These are phyloP conservation scores for Oryzias melastigma DNA, from an alignment of 2,113 vertebrate species.

Conservation along the genomic window DNA sequence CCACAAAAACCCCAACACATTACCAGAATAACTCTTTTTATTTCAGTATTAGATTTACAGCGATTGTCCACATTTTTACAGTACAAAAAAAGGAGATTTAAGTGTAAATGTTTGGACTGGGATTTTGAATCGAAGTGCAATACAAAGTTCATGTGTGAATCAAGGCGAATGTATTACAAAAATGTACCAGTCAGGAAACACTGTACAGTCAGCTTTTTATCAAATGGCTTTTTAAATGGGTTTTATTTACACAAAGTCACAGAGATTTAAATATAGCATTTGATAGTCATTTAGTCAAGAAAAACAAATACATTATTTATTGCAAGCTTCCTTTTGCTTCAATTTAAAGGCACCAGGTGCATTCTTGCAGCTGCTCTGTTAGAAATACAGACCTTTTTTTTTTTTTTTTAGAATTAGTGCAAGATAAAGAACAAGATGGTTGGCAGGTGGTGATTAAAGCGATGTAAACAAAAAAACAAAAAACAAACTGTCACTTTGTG, in stretches of 20 bases:
- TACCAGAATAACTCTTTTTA: constrained; percentile 81
- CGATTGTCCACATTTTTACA: constrained; percentile 91
- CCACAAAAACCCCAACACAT: constrained; percentile 11
- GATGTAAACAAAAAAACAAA: constrained; percentile 21
- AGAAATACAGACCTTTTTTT: constrained; percentile 26
- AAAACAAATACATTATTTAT: constrained; percentile 45
- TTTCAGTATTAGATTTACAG: constrained; percentile 84
- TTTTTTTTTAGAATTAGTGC: constrained; percentile 41
- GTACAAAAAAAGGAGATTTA: constrained; percentile 77
- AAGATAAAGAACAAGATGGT: constrained; percentile 40
- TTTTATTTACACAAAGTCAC: constrained; percentile 36
- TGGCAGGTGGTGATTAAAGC: constrained; percentile 26
- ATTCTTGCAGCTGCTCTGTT: constrained; percentile 30
- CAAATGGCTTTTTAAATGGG: constrained; percentile 73
- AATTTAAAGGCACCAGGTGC: constrained; percentile 38
- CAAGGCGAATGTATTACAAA: constrained; percentile 26
- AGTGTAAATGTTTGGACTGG: constrained; percentile 73
- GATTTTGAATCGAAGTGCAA: constrained; percentile 78
- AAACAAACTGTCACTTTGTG: constrained; percentile 8
- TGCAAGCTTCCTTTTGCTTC: constrained; percentile 26
- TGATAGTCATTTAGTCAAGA: constrained; percentile 24
- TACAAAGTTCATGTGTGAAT: constrained; percentile 64
- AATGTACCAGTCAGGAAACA: constrained; percentile 64
- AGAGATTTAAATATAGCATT: constrained; percentile 22
- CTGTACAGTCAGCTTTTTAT: constrained; percentile 78